Evolutionary conservation across 2,797 vertebrate species (phyloP).

Genomic region (Urosaurus nigricauda): DNA sequence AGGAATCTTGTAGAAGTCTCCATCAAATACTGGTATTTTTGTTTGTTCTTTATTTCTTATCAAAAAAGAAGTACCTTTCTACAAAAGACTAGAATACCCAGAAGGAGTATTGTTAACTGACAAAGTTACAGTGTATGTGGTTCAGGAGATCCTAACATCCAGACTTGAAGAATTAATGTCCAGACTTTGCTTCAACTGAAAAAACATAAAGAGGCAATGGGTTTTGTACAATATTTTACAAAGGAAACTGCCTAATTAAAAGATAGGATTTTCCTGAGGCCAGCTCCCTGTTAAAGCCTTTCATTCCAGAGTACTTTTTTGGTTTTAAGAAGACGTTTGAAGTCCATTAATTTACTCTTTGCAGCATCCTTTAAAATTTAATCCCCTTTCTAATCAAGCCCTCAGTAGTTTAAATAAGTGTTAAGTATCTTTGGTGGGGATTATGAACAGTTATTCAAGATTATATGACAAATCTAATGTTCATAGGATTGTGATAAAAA

Average conservation of each 20-base stretch:
- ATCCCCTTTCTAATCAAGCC: slow-evolving; percentile 69
- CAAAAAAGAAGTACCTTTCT: not conserved
- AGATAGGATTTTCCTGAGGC: slow-evolving; percentile 20
- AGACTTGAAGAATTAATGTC: not conserved
- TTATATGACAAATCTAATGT: slow-evolving; percentile 69
- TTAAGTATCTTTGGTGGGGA: slow-evolving; percentile 74
- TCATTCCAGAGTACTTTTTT: slow-evolving; percentile 36
- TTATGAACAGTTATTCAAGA: slow-evolving; percentile 70
- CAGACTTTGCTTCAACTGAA: not conserved
- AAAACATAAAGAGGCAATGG: not conserved
- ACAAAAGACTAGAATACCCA: not conserved
- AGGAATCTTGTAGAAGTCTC: slow-evolving; percentile 3
- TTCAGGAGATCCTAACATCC: not conserved
- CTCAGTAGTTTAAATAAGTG: slow-evolving; percentile 72
- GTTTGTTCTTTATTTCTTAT: not conserved
- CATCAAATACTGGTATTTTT: too few relatives aligned
- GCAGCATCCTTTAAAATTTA: slow-evolving; percentile 63
- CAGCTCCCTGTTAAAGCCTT: slow-evolving; percentile 39
- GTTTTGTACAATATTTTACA: slow-evolving; percentile 18
- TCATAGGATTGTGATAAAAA: slow-evolving; percentile 74
- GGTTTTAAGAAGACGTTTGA: slow-evolving; percentile 54
- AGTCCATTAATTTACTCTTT: slow-evolving; percentile 63
- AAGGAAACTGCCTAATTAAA: slow-evolving; percentile 33
- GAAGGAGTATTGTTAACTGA: not conserved
- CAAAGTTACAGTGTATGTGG: not conserved